Conservation (phyloP, 2,888 invertebrate species). For the Pristionchus exspectatus region DNA sequence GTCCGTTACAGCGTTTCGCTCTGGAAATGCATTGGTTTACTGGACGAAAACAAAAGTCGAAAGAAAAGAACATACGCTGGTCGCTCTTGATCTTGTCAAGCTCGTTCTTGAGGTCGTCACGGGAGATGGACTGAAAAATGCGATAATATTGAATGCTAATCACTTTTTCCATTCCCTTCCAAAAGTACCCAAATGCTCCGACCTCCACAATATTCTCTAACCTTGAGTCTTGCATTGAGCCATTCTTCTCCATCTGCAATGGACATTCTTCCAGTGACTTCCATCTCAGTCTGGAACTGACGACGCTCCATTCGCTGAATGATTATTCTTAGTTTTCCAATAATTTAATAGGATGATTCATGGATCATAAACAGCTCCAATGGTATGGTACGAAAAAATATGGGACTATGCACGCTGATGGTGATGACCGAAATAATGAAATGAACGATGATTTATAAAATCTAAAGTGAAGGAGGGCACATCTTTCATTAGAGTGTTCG, state of each 20-base stretch:
- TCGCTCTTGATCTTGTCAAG: slow-evolving; percentile 73
- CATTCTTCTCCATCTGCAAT: slow-evolving; percentile 76
- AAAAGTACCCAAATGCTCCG: too few species aligned
- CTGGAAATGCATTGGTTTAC: slow-evolving; percentile 62
- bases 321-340: not conserved
- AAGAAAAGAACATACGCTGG: slow-evolving; percentile 64
- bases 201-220: not conserved
- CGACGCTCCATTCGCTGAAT: slow-evolving; percentile 70
- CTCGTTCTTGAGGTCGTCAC: slow-evolving; percentile 75
- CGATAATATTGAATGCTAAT: not conserved
- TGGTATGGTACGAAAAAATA: too few species aligned
- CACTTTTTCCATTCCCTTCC: too few species aligned
- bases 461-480: too few species aligned
- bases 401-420: too few species aligned
- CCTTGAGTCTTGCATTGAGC: slow-evolving; percentile 73
- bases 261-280: slow-evolving; percentile 73
- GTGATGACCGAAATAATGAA: not conserved
- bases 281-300: slow-evolving; percentile 77
- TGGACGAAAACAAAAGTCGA: not conserved
- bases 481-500: not conserved
- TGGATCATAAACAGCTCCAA: too few species aligned
- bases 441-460: too few species aligned
- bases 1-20: slow-evolving; percentile 75
- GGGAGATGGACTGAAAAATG: slow-evolving; percentile 64
- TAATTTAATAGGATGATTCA: too few species aligned